Percentiles rank a stretch among this genome's conserved stretches.
Evolutionary conservation across 2,797 vertebrate species (phyloP).

Genomic region (Phaenicophaeus curvirostris): DNA sequence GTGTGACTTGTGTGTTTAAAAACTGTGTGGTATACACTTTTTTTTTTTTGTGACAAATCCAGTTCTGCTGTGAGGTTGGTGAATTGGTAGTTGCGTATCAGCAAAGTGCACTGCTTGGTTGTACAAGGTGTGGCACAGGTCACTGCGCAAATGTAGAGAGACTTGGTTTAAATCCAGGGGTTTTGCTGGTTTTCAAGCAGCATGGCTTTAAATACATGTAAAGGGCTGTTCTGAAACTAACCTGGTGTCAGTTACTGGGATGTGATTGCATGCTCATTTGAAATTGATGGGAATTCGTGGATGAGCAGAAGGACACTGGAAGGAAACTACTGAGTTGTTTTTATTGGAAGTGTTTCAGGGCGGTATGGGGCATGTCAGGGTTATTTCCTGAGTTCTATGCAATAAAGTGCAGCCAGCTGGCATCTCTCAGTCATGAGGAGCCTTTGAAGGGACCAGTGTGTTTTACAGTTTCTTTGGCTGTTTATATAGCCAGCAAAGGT

Average conservation of each 20-base stretch:
- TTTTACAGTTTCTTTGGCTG: background rate
- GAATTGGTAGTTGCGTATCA: background rate
- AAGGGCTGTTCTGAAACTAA: background rate
- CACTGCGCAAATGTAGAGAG: background rate
- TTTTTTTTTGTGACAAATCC: background rate
- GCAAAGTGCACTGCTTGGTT: background rate
- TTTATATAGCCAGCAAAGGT: background rate
- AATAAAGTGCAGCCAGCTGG: background rate
- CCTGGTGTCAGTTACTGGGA: background rate
- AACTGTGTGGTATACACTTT: background rate
- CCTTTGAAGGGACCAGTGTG: background rate
- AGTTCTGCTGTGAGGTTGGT: background rate
- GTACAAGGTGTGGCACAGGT: background rate
- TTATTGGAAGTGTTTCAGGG: background rate
- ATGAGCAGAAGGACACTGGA: background rate
- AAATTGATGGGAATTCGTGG: background rate
- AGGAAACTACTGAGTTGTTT: background rate
- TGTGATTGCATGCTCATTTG: background rate
- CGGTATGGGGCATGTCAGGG: background rate
- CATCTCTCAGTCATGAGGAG: background rate
- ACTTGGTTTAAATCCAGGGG: background rate
- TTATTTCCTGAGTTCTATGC: background rate
- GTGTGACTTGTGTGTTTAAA: slow-evolving; percentile 5
- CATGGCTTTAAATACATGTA: background rate
- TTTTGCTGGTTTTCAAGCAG: background rate